These are phyloP conservation scores for Apis mellifera DNA, from an alignment of 1,140 invertebrate genomes.

Conservation along the genomic window Amel_HAv3.1 CM009931.2:24759501-24760000, in stretches of 20 bases:
- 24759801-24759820: slow-evolving; percentile 69
- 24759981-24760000: too few relatives aligned
- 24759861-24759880: slow-evolving; percentile 71
- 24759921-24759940: not conserved
- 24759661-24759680: too few relatives aligned
- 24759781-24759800: slow-evolving; percentile 64
- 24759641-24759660: too few relatives aligned
- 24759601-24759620: too few relatives aligned
- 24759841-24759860: slow-evolving; percentile 69
- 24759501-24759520: too few relatives aligned
- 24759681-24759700: too few relatives aligned
- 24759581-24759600: too few relatives aligned
- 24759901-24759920: slow-evolving; percentile 50
- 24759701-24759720: too few relatives aligned
- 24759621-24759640: too few relatives aligned
- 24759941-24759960: slow-evolving; percentile 28
- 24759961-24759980: not conserved
- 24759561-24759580: too few relatives aligned
- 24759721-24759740: not conserved
- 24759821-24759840: slow-evolving; percentile 37
- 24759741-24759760: not conserved
- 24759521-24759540: too few relatives aligned
- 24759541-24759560: too few relatives aligned
- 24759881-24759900: slow-evolving; percentile 62
- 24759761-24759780: slow-evolving; percentile 8